phyloP scores from a whole-genome alignment of 2,888 invertebrate species.

The Nesidiocoris tenuis region DNA sequence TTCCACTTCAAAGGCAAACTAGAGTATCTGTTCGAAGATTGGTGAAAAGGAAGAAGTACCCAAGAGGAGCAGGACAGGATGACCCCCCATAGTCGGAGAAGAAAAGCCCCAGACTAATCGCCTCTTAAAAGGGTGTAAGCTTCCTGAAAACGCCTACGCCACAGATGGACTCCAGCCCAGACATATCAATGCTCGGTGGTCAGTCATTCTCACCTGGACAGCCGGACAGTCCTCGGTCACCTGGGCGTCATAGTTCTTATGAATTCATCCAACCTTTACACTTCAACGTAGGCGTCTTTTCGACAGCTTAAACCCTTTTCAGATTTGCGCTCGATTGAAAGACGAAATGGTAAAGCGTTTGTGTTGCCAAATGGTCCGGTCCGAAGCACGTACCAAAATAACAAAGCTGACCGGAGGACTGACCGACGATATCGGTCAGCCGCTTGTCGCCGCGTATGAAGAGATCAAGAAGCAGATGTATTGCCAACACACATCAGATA shows the following conservation, averaged over 20 bases:
- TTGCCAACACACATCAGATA: background rate
- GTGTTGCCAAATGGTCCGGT: conserved; percentile 36
- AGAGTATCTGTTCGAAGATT: background rate
- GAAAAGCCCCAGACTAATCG: conserved; percentile 19
- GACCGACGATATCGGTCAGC: conserved; percentile 15
- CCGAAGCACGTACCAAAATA: conserved; percentile 17
- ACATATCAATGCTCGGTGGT: conserved; percentile 4
- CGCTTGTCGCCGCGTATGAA: background rate
- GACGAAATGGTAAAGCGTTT: background rate
- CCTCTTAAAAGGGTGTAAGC: conserved; percentile 39
- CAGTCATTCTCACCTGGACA: conserved; percentile 31
- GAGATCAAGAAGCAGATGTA: background rate
- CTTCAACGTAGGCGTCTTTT: no score
- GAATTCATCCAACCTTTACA: conserved; percentile 28
- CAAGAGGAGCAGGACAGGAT: background rate
- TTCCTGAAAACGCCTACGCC: conserved; percentile 3
- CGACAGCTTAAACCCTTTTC: background rate
- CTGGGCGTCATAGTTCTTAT: conserved; percentile 37
- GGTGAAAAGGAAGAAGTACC: background rate
- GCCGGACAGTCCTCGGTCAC: conserved; percentile 14
- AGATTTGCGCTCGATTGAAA: background rate
- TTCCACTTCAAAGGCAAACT: background rate
- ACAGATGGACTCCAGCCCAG: conserved; percentile 23
- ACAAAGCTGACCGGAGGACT: conserved; percentile 16
- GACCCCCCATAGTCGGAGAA: background rate